phyloP scores from a whole-genome alignment of 2,113 vertebrate species.

The Cepphus grylle region DNA sequence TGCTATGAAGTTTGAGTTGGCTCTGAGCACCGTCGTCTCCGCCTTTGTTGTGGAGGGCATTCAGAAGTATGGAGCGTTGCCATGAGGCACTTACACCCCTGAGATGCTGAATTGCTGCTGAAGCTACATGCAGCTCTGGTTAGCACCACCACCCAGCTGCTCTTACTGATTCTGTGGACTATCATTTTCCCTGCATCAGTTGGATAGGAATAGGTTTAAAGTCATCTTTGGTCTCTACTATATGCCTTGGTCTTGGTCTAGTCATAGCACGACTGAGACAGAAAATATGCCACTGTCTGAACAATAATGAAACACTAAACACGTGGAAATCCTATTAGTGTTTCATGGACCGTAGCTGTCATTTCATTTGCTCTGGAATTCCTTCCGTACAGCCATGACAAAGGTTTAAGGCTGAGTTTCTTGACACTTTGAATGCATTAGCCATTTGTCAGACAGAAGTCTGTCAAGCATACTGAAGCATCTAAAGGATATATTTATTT shows the following conservation, averaged over 20 bases:
- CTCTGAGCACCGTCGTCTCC: not conserved
- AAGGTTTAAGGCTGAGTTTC: slow-evolving; percentile 8
- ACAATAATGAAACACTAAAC: slow-evolving; percentile 4
- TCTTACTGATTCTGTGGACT: not conserved
- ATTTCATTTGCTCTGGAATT: slow-evolving; percentile 44
- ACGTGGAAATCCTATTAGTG: slow-evolving; percentile 12
- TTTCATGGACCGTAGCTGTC: not conserved
- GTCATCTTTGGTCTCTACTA: not conserved
- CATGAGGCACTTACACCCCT: not conserved
- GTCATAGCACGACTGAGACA: not conserved
- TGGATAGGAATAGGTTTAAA: not conserved
- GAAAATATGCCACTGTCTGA: not conserved
- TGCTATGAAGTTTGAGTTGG: slow-evolving; percentile 6
- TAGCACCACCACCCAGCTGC: not conserved
- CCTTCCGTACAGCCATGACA: not conserved
- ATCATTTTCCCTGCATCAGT: not conserved
- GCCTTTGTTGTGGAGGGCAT: not conserved
- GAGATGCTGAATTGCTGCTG: not conserved
- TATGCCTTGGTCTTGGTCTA: not conserved
- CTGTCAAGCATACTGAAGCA: not conserved
- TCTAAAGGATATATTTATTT: slow-evolving; percentile 5
- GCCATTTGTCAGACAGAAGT: not conserved
- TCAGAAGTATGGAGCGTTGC: not conserved
- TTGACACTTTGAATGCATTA: slow-evolving; percentile 16
- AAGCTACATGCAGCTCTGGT: not conserved